phyloP scores from a whole-genome alignment of 2,797 vertebrate genomes.

The Mergus octosetaceus region DNA sequence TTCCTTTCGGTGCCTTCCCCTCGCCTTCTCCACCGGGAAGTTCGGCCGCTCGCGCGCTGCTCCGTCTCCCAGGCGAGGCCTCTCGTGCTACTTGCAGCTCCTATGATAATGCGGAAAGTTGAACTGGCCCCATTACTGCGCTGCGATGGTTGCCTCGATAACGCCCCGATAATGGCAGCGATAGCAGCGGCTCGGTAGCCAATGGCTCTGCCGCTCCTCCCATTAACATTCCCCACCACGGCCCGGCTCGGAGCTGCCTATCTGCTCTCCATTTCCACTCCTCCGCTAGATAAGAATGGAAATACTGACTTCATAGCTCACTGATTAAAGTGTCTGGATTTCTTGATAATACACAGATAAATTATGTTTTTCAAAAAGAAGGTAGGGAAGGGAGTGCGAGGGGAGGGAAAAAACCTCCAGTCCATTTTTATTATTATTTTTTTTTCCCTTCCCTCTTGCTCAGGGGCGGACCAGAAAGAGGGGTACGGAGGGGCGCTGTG shows the following conservation, averaged over 20 bases:
- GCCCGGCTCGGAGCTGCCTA: slow-evolving; percentile 93
- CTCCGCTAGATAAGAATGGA: slow-evolving; percentile 99
- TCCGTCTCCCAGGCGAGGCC: slow-evolving; percentile 87
- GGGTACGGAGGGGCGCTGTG: background rate
- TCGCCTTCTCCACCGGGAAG: slow-evolving; percentile 15
- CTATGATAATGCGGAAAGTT: slow-evolving; percentile 99
- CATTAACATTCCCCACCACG: slow-evolving; percentile 99
- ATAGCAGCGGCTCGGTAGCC: slow-evolving; percentile 93
- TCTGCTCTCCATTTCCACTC: slow-evolving; percentile 99
- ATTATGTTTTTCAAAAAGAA: slow-evolving; percentile 97
- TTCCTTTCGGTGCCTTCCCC: background rate
- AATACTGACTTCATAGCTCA: slow-evolving; percentile 99
- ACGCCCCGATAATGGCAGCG: slow-evolving; percentile 94
- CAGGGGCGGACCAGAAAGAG: background rate
- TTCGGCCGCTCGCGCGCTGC: slow-evolving; percentile 63
- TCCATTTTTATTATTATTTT: slow-evolving; percentile 17
- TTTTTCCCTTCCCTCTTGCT: background rate
- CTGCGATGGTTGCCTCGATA: slow-evolving; percentile 94
- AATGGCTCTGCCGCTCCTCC: slow-evolving; percentile 88
- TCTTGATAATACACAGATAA: slow-evolving; percentile 99
- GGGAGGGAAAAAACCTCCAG: slow-evolving; percentile 59
- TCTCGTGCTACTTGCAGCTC: slow-evolving; percentile 92
- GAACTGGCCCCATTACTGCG: slow-evolving; percentile 99
- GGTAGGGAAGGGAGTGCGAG: slow-evolving; percentile 79
- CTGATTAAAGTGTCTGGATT: slow-evolving; percentile 99